These are phyloP conservation scores for Enteromius treurensis DNA, from an alignment of 2,797 vertebrate genomes.

Conservation along the genomic window DNA sequence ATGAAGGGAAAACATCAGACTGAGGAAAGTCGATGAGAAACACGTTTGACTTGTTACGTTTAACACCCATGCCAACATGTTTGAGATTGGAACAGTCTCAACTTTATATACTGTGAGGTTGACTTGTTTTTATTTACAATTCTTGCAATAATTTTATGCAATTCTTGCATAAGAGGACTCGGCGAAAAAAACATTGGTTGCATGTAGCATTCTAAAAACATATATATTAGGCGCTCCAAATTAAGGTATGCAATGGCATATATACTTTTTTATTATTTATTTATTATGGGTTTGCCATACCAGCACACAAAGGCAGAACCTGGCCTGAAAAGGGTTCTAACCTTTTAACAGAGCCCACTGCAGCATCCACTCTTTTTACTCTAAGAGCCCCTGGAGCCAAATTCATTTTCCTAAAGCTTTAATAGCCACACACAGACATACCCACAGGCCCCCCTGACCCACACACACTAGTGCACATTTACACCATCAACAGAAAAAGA, in stretches of 20 bases:
- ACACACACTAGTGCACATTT: neutral
- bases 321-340: slow-evolving; percentile 66
- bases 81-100: neutral
- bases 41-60: slow-evolving; percentile 36
- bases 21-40: slow-evolving; percentile 26
- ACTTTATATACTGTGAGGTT: neutral
- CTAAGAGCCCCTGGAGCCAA: slow-evolving; percentile 50
- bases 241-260: neutral
- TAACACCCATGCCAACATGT: slow-evolving; percentile 21
- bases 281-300: slow-evolving; percentile 10
- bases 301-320: slow-evolving; percentile 70
- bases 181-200: neutral
- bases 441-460: neutral
- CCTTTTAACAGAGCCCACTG: slow-evolving; percentile 68
- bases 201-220: neutral
- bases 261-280: neutral
- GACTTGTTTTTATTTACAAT: neutral
- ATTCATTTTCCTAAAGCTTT: slow-evolving; percentile 50
- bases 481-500: neutral
- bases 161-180: neutral
- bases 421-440: slow-evolving; percentile 11
- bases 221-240: neutral
- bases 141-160: neutral
- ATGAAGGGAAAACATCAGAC: slow-evolving; percentile 27
- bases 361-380: slow-evolving; percentile 46